Conservation (phyloP, 2,888 invertebrate species). For the Apodemia mormo region DNA sequence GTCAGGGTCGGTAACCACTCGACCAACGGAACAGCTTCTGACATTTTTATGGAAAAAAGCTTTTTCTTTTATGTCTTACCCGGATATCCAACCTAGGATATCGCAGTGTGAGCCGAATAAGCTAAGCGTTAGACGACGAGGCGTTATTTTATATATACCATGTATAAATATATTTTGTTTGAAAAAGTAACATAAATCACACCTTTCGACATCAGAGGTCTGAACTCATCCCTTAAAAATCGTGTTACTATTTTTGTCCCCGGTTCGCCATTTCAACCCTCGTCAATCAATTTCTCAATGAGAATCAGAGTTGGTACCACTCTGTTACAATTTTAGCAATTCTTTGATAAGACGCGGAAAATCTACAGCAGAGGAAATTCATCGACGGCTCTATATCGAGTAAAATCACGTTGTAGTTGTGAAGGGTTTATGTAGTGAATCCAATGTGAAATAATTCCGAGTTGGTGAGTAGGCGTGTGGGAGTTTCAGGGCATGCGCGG, state of each 20-base stretch:
- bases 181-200: conserved; percentile 18
- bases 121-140: no score
- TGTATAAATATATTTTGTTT: neutral
- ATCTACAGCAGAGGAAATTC: neutral
- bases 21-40: no score
- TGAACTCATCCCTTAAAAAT: conserved; percentile 1
- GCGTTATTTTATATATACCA: no score
- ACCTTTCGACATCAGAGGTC: conserved; percentile 15
- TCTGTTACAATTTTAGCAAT: conserved; percentile 40
- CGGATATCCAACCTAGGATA: no score
- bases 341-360: conserved; percentile 16
- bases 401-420: neutral
- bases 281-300: conserved; percentile 74
- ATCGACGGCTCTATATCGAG: neutral
- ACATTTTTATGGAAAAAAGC: no score
- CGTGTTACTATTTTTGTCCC: conserved; percentile 15
- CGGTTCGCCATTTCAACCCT: conserved; percentile 33
- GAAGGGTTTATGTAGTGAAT: conserved; percentile 40
- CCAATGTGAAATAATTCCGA: conserved; percentile 16
- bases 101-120: no score
- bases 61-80: no score
- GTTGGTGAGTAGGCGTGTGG: conserved; percentile 36
- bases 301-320: conserved; percentile 46
- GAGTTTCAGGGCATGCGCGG: conserved; percentile 42
- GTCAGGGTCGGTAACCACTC: no score